A percentile compares a stretch with the other conserved stretches of the same genome.
Conservation (phyloP, 1,140 invertebrate species). For the Drosophila guanche region DNA sequence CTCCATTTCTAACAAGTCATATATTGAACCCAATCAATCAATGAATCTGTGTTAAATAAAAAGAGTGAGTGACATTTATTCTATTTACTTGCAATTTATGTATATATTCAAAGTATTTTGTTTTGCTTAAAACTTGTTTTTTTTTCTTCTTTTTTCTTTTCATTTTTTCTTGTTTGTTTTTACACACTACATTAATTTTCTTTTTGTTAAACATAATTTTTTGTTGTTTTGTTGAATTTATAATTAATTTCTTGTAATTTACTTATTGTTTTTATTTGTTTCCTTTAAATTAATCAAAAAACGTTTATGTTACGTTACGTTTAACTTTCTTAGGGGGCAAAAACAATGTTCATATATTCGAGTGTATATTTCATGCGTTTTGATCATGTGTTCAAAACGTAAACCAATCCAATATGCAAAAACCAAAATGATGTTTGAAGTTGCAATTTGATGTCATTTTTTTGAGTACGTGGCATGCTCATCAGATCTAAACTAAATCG, state of each 20-base stretch:
- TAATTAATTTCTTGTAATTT: conserved; percentile 61
- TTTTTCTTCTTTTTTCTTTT: conserved; percentile 57
- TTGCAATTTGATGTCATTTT: conserved; percentile 69
- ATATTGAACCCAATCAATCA: conserved; percentile 29
- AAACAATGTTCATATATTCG: conserved; percentile 21
- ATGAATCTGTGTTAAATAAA: conserved; percentile 63
- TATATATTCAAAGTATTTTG: conserved; percentile 77
- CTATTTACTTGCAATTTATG: conserved; percentile 80
- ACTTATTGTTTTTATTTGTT: conserved; percentile 43
- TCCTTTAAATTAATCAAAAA: conserved; percentile 55
- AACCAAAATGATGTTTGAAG: conserved; percentile 37
- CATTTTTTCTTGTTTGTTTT: conserved; percentile 51
- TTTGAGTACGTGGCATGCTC: conserved; percentile 66
- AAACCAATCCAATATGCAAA: conserved; percentile 57
- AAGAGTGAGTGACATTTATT: conserved; percentile 79
- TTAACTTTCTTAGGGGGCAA: conserved; percentile 31
- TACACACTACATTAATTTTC: conserved; percentile 75
- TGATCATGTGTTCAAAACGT: conserved; percentile 12
- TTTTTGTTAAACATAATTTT: conserved; percentile 70
- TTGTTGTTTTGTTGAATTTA: conserved; percentile 38
- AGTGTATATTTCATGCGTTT: conserved; percentile 17
- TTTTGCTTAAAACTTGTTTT: conserved; percentile 51
- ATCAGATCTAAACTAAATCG: conserved; percentile 52
- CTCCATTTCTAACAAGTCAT: neutral
- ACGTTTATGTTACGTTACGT: conserved; percentile 53